Evolutionary conservation across 1,140 invertebrate species (phyloP).

Genomic region (Anoplophora glabripennis): DNA sequence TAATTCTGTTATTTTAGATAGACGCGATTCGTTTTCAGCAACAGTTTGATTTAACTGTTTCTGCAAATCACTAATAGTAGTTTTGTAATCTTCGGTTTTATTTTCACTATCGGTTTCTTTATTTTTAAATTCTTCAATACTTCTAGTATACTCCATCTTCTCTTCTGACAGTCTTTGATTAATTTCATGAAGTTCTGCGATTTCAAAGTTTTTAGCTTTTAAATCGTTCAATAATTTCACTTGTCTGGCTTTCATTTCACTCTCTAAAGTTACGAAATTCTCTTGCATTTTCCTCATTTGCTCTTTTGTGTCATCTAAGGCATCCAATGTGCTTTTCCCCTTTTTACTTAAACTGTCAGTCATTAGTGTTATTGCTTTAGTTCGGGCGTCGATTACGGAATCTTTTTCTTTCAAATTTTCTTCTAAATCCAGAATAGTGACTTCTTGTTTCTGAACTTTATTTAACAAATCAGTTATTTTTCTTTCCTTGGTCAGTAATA

Average conservation of each 20-base stretch:
- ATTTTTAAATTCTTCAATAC: background rate
- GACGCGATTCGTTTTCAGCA: constrained; percentile 23
- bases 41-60: constrained; percentile 45
- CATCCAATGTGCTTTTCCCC: constrained; percentile 66
- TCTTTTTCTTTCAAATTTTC: constrained; percentile 84
- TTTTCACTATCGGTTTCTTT: constrained; percentile 15
- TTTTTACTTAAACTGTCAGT: constrained; percentile 71
- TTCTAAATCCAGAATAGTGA: constrained; percentile 65
- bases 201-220: constrained; percentile 38
- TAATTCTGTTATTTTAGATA: constrained; percentile 43
- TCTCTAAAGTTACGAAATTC: constrained; percentile 70
- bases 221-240: constrained; percentile 36
- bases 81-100: constrained; percentile 28
- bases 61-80: constrained; percentile 49
- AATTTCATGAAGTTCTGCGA: constrained; percentile 54
- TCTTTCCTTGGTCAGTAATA: constrained; percentile 52
- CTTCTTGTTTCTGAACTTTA: constrained; percentile 63
- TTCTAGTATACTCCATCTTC: constrained; percentile 6
- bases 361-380: constrained; percentile 75
- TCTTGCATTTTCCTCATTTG: constrained; percentile 78
- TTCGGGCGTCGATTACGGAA: constrained; percentile 79
- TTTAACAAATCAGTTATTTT: constrained; percentile 52
- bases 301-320: constrained; percentile 73
- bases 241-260: constrained; percentile 64
- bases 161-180: constrained; percentile 50